Evolutionary conservation across 2,888 invertebrate species (phyloP), one percentile per base, ranked within the genome.

Genomic region (Drosophila mulleri): DNA sequence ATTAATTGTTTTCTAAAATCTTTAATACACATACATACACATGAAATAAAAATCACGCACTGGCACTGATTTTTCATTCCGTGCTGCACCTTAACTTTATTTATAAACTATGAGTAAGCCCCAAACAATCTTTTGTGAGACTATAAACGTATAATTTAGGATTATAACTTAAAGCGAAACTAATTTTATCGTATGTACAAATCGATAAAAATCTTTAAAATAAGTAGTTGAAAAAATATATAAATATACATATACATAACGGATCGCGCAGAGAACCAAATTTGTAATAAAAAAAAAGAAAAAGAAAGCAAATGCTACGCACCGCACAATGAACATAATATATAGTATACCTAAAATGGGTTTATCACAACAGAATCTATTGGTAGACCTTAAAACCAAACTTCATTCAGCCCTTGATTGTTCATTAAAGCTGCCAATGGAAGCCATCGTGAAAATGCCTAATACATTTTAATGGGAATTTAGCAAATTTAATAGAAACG

Each of bases 121-220:
- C 83, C 61, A 75, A 77, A 83, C 84, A 83, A 83, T 87, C 84
- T 83, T 86, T 83, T 89, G 87, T 88, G 89, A 88, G 83, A 83
- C 89, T 83, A 83, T 87, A 75, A 85, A 79, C 67, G 37, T 82
- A 72, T 88, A 67, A 72, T 71, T 37, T 79, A 85, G 88, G 80
- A 64, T 65, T 82, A 70, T 68, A 65, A 85, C 58, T 72, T 75
- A 71, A 67, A 57, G 14, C 18, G 47, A 61, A 76, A 80, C 69
- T 86, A 77, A 83, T 68, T 68, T 74, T 80, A 83, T 88, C 89
- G 81, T 48, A 63, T 72, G 83, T 86, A 88, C 76, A 88, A 83
- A 74, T 58, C 80, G 80, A 88, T 88, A 82, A 79, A 76, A 76
- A 62, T 42, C 72, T 61, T 68, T 86, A 86, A 80, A 66, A 76